Evolutionary conservation across 2,113 vertebrate genomes (phyloP), one percentile per base, ranked within the genome.

Genomic region (Percopsis transmontana): DNA sequence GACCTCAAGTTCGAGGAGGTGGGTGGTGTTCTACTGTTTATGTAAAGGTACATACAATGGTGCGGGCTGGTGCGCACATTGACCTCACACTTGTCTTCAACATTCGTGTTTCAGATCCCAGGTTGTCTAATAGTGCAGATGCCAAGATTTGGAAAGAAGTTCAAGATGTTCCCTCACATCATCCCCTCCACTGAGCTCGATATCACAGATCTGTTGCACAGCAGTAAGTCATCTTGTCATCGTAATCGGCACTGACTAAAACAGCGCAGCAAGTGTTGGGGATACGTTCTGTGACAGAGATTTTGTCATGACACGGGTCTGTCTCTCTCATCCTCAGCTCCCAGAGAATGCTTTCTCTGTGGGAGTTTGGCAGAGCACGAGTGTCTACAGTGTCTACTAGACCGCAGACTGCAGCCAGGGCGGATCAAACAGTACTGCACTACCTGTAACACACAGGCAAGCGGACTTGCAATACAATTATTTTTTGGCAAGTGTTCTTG

Each of bases 101-200:
- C 16, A 7, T 33, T 58, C 73, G 33, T 54, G 18, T 21, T 39
- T 41, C 67, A 94, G 93, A 74, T 86, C 62, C 93, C 93, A 0
- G 82, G 86, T 23, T 93, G 91, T 69, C 85, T 94, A 1, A 91
- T 94, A 57, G 71, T 94, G 48, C 93, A 94, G 74, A 93, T 93
- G 92, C 93, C 93, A 24, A 85, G 93, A 60, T 94, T 91, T 89
- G 93, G 93, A 74, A 94, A 92, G 74, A 88, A 87, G 70, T 94
- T 90, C 39, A 94, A 94, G 77, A 93, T 93, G 92, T 94, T 94
- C 70, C 84, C 92, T 45, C 87, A 90, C 62, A 92, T 94, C 59
- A 88, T 93, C 64, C 93, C 93, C 10, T 91, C 93, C 62, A 85
- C 85, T 42, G 90, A 94, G 68, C 85, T 94, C 66, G 93, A 94